Conservation (phyloP, 2,113 vertebrate species). For the Okapia johnstoni region DNA sequence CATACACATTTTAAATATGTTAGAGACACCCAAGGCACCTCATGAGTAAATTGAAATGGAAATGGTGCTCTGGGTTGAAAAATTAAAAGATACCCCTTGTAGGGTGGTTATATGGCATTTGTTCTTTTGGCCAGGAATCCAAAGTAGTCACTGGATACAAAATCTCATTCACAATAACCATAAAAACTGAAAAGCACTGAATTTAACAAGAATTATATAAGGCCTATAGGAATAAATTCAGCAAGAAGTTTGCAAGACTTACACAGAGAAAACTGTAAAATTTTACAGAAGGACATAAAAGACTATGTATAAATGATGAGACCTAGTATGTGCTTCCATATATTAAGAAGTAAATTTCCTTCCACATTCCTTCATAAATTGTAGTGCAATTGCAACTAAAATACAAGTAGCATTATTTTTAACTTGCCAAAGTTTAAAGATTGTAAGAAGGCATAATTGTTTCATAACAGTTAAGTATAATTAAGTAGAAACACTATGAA, state of each 20-base stretch:
- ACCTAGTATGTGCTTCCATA: background rate
- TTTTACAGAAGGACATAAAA: slow-evolving; percentile 26
- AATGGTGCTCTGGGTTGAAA: background rate
- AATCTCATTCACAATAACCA: background rate
- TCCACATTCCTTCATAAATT: background rate
- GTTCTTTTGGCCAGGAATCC: background rate
- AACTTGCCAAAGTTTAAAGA: background rate
- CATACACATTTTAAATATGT: background rate
- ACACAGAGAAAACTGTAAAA: slow-evolving; percentile 1
- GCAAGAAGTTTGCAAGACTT: background rate
- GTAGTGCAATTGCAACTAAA: background rate
- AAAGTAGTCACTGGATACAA: slow-evolving; percentile 37
- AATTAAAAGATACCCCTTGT: background rate
- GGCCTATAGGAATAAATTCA: slow-evolving; percentile 6
- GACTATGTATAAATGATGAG: background rate
- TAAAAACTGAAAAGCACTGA: slow-evolving; percentile 11
- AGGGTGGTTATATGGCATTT: background rate
- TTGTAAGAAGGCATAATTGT: background rate
- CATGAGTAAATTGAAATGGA: background rate
- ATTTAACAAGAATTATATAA: background rate
- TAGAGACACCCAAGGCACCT: background rate
- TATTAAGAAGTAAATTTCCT: background rate
- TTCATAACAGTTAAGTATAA: background rate
- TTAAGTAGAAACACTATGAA: background rate
- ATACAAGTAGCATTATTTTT: background rate